A percentile compares a stretch with the other conserved stretches of the same genome.
Evolutionary conservation across 2,888 invertebrate genomes (phyloP).

Genomic region (Nasonia oneida): DNA sequence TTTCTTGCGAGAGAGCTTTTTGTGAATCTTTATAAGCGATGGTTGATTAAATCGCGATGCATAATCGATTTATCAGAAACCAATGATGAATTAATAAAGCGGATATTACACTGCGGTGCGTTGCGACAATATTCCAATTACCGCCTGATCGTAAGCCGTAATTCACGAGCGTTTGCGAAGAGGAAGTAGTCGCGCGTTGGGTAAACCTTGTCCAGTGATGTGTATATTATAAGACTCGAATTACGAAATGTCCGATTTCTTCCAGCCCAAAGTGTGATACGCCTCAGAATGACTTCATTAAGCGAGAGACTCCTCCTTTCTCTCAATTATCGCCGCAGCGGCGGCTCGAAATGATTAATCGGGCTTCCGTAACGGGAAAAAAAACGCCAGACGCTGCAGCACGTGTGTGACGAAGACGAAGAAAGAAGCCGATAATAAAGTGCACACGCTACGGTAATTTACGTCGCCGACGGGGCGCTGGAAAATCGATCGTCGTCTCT

Average conservation of each 20-base stretch:
- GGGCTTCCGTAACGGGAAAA: neutral
- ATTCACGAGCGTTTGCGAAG: neutral
- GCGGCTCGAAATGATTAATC: conserved; percentile 28
- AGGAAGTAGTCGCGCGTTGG: neutral
- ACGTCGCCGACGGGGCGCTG: neutral
- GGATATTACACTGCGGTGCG: neutral
- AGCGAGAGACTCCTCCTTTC: conserved; percentile 28
- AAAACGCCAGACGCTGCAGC: neutral
- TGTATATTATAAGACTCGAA: neutral
- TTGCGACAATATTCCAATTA: conserved; percentile 3
- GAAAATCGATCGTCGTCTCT: conserved; percentile 8
- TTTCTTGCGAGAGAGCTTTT: neutral
- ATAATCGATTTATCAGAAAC: neutral
- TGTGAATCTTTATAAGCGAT: neutral
- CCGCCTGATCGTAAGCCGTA: neutral
- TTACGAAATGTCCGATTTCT: neutral
- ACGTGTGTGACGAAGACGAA: neutral
- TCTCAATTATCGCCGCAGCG: conserved; percentile 40
- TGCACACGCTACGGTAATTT: conserved; percentile 30
- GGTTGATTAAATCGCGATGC: too few relatives aligned
- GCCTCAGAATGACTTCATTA: conserved; percentile 21
- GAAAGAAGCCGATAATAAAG: conserved; percentile 13
- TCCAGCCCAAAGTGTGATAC: neutral
- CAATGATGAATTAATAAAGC: neutral
- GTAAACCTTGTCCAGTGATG: neutral